A percentile compares a stretch with the other conserved stretches of the same genome.
Evolutionary conservation across 2,113 vertebrate genomes (phyloP).

Genomic region (Peucedramus taeniatus): DNA sequence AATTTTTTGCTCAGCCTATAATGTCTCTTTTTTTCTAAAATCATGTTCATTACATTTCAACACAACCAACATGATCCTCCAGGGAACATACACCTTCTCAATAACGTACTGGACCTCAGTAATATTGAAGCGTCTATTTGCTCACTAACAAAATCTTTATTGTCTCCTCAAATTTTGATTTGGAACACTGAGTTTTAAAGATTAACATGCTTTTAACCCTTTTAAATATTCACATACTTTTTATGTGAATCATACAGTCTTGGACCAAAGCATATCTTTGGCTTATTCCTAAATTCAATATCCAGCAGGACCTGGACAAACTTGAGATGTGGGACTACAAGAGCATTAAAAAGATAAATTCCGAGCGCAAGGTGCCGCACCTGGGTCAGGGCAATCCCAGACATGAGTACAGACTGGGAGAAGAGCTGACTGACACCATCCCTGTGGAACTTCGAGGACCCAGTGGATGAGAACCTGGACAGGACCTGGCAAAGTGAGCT

Average conservation of each 20-base stretch:
- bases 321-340: neutral
- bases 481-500: neutral
- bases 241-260: neutral
- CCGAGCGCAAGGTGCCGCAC: neutral
- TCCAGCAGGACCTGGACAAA: neutral
- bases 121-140: neutral
- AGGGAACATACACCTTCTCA: neutral
- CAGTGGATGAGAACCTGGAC: neutral
- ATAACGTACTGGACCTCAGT: neutral
- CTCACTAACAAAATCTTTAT: neutral
- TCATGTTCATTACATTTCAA: neutral
- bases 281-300: neutral
- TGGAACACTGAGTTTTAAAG: neutral
- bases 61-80: neutral
- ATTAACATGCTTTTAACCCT: neutral
- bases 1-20: neutral
- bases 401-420: neutral
- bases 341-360: neutral
- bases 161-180: neutral
- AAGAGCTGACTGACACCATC: neutral
- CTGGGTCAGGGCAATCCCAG: neutral
- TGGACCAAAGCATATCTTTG: neutral
- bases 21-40: neutral
- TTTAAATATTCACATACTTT: neutral
- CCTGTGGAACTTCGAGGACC: neutral